A percentile compares a stretch with the other conserved stretches of the same genome.
These are phyloP conservation scores for Malurus alboscapulatus DNA, from an alignment of 2,113 vertebrate genomes.

Conservation along the genomic window DNA sequence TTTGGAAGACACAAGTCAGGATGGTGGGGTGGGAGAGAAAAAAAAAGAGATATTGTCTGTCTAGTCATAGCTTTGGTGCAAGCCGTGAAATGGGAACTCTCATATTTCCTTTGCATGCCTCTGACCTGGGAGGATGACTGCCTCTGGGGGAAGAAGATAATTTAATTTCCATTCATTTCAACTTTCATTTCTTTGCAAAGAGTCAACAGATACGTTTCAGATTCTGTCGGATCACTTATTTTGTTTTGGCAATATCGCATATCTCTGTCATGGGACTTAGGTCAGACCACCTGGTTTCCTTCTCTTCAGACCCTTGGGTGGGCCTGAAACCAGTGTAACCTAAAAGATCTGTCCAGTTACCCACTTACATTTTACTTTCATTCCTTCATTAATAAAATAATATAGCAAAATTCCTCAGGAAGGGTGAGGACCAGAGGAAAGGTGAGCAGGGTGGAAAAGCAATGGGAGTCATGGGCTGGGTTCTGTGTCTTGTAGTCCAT, in stretches of 20 bases:
- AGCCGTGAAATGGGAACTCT: constrained; percentile 61
- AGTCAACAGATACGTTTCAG: constrained; percentile 66
- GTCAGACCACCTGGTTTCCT: constrained; percentile 68
- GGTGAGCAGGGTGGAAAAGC: not conserved
- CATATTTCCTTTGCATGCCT: constrained; percentile 40
- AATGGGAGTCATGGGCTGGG: not conserved
- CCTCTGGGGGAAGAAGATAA: constrained; percentile 63
- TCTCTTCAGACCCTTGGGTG: constrained; percentile 52
- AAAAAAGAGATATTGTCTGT: not conserved
- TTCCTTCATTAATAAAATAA: constrained; percentile 20
- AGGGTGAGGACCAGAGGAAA: not conserved
- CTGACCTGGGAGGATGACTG: constrained; percentile 59
- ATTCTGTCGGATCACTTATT: constrained; percentile 70
- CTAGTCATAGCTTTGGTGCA: constrained; percentile 6
- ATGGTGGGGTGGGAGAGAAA: not conserved
- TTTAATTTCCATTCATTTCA: constrained; percentile 74
- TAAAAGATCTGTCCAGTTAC: constrained; percentile 25
- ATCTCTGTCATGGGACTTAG: constrained; percentile 25
- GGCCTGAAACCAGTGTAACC: constrained; percentile 19
- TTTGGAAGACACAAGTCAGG: not conserved
- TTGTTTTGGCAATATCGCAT: constrained; percentile 35
- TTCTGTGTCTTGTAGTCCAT: constrained; percentile 22
- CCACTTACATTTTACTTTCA: constrained; percentile 24
- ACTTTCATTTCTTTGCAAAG: constrained; percentile 46
- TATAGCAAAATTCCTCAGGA: not conserved